Evolutionary conservation across 2,888 invertebrate genomes (phyloP), one percentile per base, ranked within the genome.

Genomic region (Noctua comes): DNA sequence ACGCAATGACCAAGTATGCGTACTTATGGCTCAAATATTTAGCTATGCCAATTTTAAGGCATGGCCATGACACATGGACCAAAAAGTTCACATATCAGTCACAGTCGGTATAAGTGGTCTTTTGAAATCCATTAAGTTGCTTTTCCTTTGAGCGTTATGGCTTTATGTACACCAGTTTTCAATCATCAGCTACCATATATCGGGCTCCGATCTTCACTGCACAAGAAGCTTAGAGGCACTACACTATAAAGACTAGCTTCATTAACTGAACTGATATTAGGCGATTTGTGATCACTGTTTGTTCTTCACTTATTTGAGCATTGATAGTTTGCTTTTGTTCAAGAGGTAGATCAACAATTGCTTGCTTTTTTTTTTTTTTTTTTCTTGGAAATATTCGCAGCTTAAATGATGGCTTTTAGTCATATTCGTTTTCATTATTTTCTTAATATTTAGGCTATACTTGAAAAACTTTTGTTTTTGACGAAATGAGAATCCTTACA

Each of bases 231-330:
- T 51, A 51, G 1, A 7, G 51, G 7, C 51, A 51, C 89, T 91
- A 91, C 91, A 91, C 77, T 92, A 92, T 93, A 91, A 91, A 93
- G 91, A 92, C 77, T 36, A 90, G 88, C 86, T 83, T 84, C 86
- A 87, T 71, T 86, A 85, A 90, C 88, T 80, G 76, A 70, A 79
- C 68, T 54, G 57, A 57, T 13, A 51, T 89, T 87, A 85, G 86
- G 79, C 83, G 87, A 90, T 90, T 90, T 88, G 85, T 86, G 86
- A 87, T 68, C 73, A 77, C 65, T 21, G 54, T 81, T n/a, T n/a
- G 57, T 57, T 57, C n/a, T n/a, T n/a, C 13, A 57, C 57, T n/a
- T 57, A 13, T 57, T 62, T 62, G 18, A 18, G 6, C 64, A 24
- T 64, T 65, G 40, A 10, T 31, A n/a, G 46, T 24, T 64, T 3